These are phyloP conservation scores for Galaxea fascicularis DNA, from an alignment of 92 coral and sea anemone species.

Conservation along the genomic window DNA sequence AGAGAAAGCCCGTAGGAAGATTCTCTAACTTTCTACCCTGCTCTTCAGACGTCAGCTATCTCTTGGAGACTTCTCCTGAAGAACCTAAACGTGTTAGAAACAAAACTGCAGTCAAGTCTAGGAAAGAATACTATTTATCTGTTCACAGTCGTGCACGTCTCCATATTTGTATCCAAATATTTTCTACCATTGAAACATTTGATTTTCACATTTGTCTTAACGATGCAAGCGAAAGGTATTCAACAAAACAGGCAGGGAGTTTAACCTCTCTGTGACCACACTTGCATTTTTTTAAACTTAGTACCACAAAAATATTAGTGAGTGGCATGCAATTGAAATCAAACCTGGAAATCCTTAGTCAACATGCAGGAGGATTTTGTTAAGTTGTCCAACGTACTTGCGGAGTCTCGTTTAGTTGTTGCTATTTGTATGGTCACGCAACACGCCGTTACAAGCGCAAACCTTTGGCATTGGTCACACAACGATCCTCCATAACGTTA, in stretches of 20 bases:
- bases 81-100: constrained; percentile 33
- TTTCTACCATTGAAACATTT: not conserved
- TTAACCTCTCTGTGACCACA: too few species aligned
- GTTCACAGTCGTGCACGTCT: not conserved
- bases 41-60: not conserved
- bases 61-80: constrained; percentile 7
- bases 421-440: not conserved
- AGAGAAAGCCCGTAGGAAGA: constrained; percentile 36
- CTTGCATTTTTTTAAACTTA: too few species aligned
- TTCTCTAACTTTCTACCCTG: constrained; percentile 9
- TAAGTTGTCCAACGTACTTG: not conserved
- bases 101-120: not conserved
- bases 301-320: not conserved
- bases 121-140: too few species aligned
- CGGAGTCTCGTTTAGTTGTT: not conserved
- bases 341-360: not conserved
- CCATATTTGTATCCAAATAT: too few species aligned
- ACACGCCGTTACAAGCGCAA: not conserved
- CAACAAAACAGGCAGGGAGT: too few species aligned
- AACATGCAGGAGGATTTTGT: not conserved
- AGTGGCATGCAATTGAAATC: not conserved
- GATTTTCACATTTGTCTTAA: too few species aligned
- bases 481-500: not conserved
- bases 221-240: not conserved
- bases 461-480: not conserved